Evolutionary conservation across 1,140 invertebrate species (phyloP), one percentile per base, ranked within the genome.

Genomic region (Aricia agestis): DNA sequence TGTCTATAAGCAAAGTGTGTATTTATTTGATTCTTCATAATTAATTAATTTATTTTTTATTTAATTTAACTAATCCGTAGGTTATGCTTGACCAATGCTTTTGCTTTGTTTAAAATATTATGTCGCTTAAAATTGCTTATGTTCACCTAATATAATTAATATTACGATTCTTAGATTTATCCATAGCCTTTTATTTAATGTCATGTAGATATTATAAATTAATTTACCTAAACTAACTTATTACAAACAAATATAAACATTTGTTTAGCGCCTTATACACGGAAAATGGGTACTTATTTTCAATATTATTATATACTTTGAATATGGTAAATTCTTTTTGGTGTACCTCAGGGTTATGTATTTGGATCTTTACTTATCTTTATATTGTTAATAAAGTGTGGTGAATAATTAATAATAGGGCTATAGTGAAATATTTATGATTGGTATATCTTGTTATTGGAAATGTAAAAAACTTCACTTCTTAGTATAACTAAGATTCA

Each of bases 1-100:
- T 19, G 59, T 63, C 18, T 63, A 63, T 63, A 63, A 63, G 11
- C 18, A 63, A 25, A 63, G 59, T 63, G 59, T 19, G 59, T 19
- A 63, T 63, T 59, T 59, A 9, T 59, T 59, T 59, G n/a, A 57
- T 15, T 57, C 36, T 36, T n/a, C n/a, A n/a, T n/a, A n/a, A n/a
- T n/a, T n/a, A n/a, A n/a, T n/a, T n/a, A n/a, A n/a, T n/a, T n/a
- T n/a, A n/a, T n/a, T n/a, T n/a, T n/a, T n/a, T n/a, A n/a, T n/a
- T n/a, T n/a, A n/a, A n/a, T n/a, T n/a, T n/a, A n/a, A n/a, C n/a
- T n/a, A n/a, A n/a, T n/a, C n/a, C n/a, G n/a, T n/a, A n/a, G n/a
- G n/a, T 52, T 11, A 15, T 52, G 45, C 13, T 52, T 52, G 45
- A 13, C 11, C 11, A 15, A 52, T 9, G 13, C 13, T 52, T 13